Evolutionary conservation across 23 tunicate genomes (phyloP).

Genomic region (Diplosoma virens): DNA sequence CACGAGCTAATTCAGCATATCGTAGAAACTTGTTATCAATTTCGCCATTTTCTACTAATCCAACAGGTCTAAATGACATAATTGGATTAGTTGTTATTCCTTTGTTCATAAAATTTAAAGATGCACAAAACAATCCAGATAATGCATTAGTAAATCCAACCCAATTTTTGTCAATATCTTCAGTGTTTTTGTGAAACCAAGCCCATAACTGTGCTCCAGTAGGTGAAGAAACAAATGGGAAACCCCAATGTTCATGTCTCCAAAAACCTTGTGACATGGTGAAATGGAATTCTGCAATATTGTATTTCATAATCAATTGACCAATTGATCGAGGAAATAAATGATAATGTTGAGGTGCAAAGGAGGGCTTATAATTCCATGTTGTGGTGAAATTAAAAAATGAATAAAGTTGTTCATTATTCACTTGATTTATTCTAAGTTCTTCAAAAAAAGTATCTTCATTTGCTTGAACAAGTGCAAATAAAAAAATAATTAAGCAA

Average conservation of each 20-base stretch:
- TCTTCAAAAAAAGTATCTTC: slow-evolving; percentile 62
- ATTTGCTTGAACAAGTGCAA: neutral
- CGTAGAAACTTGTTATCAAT: slow-evolving; percentile 32
- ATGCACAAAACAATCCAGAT: slow-evolving; percentile 72
- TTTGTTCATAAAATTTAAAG: slow-evolving; percentile 55
- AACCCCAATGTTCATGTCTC: slow-evolving; percentile 76
- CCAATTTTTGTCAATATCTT: slow-evolving; percentile 73
- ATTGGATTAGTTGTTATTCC: slow-evolving; percentile 59
- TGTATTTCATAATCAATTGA: slow-evolving; percentile 55
- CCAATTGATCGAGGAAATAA: slow-evolving; percentile 81
- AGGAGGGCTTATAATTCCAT: slow-evolving; percentile 14
- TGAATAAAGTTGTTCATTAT: slow-evolving; percentile 53
- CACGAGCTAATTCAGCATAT: slow-evolving; percentile 60
- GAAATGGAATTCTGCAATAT: slow-evolving; percentile 73
- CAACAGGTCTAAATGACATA: slow-evolving; percentile 56
- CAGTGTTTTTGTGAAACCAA: slow-evolving; percentile 63
- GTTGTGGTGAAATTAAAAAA: slow-evolving; percentile 74
- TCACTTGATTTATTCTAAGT: slow-evolving; percentile 24
- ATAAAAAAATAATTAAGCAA: neutral
- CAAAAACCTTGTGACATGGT: slow-evolving; percentile 86
- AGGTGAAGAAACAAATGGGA: slow-evolving; percentile 61
- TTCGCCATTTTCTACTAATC: slow-evolving; percentile 29
- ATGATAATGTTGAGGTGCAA: slow-evolving; percentile 56
- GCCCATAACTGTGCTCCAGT: slow-evolving; percentile 92
- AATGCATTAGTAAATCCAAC: slow-evolving; percentile 73